phyloP scores from a whole-genome alignment of 2,797 vertebrate genomes.

The Myripristis murdjan region DNA sequence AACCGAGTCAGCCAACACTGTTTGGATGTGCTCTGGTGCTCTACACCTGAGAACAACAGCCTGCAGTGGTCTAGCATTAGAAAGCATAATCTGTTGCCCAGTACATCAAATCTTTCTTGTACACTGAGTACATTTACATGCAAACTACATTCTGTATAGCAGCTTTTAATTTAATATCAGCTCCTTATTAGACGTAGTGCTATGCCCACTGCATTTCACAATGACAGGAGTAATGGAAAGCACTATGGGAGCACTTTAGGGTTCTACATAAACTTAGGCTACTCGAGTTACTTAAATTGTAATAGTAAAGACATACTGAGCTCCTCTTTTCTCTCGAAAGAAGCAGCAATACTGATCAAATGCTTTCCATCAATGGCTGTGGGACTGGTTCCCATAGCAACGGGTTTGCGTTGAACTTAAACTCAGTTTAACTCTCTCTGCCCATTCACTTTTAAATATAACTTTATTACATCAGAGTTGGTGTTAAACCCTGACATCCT shows the following conservation, averaged over 20 bases:
- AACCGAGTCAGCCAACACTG: slow-evolving; percentile 51
- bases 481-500: too few species aligned
- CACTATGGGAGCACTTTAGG: too few species aligned
- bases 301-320: not conserved
- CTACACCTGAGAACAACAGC: slow-evolving; percentile 56
- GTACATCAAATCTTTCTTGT: not conserved
- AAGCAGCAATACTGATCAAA: slow-evolving; percentile 20
- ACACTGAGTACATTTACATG: too few species aligned
- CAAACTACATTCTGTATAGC: too few species aligned
- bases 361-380: slow-evolving; percentile 47
- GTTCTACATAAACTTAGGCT: too few species aligned
- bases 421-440: slow-evolving; percentile 27
- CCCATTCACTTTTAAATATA: slow-evolving; percentile 9
- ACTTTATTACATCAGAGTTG: not conserved
- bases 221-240: too few species aligned
- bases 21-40: slow-evolving; percentile 57
- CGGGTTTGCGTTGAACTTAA: slow-evolving; percentile 35
- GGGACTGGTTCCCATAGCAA: slow-evolving; percentile 54
- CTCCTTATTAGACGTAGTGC: too few species aligned
- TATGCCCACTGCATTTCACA: too few species aligned
- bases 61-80: slow-evolving; percentile 32
- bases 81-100: slow-evolving; percentile 17
- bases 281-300: not conserved
- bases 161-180: too few species aligned
- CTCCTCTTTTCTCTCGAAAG: not conserved